phyloP scores from a whole-genome alignment of 1,140 invertebrate genomes.

The Drosophila busckii region DNA sequence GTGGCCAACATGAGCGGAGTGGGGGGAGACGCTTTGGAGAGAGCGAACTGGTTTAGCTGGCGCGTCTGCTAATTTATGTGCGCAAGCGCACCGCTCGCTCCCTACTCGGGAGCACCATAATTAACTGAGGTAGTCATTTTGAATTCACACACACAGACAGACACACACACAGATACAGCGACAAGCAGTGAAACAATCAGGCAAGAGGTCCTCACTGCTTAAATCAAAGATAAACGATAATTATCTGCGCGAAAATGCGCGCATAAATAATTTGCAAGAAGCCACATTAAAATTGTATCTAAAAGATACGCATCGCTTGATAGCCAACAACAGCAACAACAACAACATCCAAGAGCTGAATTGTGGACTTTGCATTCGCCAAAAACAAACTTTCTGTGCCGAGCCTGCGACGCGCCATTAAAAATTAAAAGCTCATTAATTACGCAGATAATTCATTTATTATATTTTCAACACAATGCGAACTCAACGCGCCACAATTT shows the following conservation, averaged over 20 bases:
- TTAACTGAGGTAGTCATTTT: conserved; percentile 79
- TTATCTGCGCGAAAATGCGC: conserved; percentile 77
- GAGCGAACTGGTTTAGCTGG: conserved; percentile 44
- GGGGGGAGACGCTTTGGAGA: not conserved
- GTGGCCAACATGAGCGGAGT: not conserved
- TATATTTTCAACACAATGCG: conserved; percentile 73
- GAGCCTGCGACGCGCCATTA: conserved; percentile 61
- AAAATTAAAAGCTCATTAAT: conserved; percentile 78
- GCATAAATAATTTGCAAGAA: conserved; percentile 78
- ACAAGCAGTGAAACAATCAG: conserved; percentile 35
- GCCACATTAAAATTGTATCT: conserved; percentile 78
- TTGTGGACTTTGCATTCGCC: conserved; percentile 1
- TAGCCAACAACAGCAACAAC: conserved; percentile 37
- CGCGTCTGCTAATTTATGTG: conserved; percentile 66
- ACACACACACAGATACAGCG: conserved; percentile 1
- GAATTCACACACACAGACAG: conserved; percentile 55
- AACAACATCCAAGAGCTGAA: conserved; percentile 2
- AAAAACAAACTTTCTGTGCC: conserved; percentile 38
- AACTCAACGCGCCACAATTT: conserved; percentile 49
- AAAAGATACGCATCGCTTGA: conserved; percentile 63
- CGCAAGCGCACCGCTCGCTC: conserved; percentile 70
- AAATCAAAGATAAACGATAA: conserved; percentile 79
- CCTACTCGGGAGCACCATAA: conserved; percentile 78
- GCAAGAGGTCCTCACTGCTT: conserved; percentile 52
- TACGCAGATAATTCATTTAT: conserved; percentile 77